Evolutionary conservation across 2,113 vertebrate species (phyloP), one percentile per base, ranked within the genome.

Genomic region (Philantomba maxwellii): DNA sequence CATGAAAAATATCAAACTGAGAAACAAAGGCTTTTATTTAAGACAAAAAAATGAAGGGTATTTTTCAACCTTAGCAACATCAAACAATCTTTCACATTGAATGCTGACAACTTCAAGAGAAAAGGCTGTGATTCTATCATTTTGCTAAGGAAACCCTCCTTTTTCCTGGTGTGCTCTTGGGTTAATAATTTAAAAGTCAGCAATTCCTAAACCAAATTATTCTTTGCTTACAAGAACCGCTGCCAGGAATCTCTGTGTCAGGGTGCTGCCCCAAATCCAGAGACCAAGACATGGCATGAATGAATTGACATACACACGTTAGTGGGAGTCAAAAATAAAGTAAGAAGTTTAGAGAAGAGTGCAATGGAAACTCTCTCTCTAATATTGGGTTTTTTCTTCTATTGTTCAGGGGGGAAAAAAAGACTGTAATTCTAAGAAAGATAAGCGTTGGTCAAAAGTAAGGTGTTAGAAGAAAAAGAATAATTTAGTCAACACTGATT

Each of bases 161-260:
- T 89, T 91, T 93, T 94, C 93, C 94, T 96, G 75, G 53, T 94
- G 90, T 75, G 95, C 49, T 89, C 95, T 96, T 96, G 75, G 96
- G 90, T 96, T 97, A 97, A 97, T 98, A 98, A 97, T 96, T 98
- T 96, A 98, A 97, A 97, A 92, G 84, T 96, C 92, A 97, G 96
- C 88, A 95, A 97, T 98, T 98, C 98, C 86, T 55, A 93, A 97
- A 84, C 47, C 45, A 90, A 95, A 96, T 91, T 36, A 2, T 1
- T 21, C n/a, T 83, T 88, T 85, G 49, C 57, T 39, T 90, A 93
- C 15, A 93, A 95, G 36, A 87, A 49, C 17, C 43, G 10, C 43
- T 26, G 2, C 78, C 5, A 14, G 43, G 12, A 33, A 15, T 0
- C 0, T 51, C 23, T 49, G 1, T 75, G 39, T 64, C 93, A 78